Percentiles rank a stretch among this genome's conserved stretches.
Evolutionary conservation across 2,113 vertebrate genomes (phyloP).

Genomic region (Pseudonaja textilis): DNA sequence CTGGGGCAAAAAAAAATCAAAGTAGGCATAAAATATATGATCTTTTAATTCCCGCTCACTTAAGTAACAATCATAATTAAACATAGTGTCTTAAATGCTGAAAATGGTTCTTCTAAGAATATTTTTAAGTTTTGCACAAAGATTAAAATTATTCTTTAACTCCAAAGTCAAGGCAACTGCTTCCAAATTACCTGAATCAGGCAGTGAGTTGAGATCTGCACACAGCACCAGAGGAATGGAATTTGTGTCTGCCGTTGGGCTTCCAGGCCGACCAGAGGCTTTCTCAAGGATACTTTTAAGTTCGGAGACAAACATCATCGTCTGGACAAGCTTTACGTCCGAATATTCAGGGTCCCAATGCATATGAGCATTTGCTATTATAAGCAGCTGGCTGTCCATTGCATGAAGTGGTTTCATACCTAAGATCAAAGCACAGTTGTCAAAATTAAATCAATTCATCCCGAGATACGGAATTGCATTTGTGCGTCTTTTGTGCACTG

Average conservation of each 20-base stretch:
- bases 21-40: background rate
- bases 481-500: background rate
- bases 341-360: conserved; percentile 99
- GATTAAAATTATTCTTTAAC: background rate
- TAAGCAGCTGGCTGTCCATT: conserved; percentile 86
- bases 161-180: background rate
- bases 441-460: background rate
- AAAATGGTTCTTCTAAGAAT: background rate
- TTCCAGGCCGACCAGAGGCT: conserved; percentile 79
- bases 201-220: conserved; percentile 98
- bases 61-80: background rate
- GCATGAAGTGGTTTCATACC: conserved; percentile 82
- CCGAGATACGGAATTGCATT: background rate
- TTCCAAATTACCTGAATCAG: conserved; percentile 87
- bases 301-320: conserved; percentile 98
- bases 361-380: conserved; percentile 98
- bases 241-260: conserved; percentile 80
- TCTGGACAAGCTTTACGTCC: conserved; percentile 96
- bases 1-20: too few relatives aligned
- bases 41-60: background rate
- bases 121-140: background rate
- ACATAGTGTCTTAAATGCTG: background rate
- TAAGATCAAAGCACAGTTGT: conserved; percentile 37
- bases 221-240: conserved; percentile 97
- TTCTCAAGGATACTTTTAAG: conserved; percentile 95